Percentiles rank a stretch among this genome's conserved stretches.
phyloP scores from a whole-genome alignment of 1,140 invertebrate genomes.

The Latrodectus geometricus region DNA sequence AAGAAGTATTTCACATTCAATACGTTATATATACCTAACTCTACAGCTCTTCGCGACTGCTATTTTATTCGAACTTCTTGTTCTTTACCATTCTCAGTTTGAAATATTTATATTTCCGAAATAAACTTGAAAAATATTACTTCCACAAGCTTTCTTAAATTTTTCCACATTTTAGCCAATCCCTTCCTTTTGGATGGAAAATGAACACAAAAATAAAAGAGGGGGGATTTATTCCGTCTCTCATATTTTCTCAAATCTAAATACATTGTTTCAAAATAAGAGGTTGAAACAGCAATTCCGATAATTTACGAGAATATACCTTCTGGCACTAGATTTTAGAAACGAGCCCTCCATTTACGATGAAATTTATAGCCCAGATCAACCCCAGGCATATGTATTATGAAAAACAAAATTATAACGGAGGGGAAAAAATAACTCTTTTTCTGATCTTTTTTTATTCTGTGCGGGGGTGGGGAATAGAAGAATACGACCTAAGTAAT shows the following conservation, averaged over 20 bases:
- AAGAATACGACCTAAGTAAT: slow-evolving; percentile 39
- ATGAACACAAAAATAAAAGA: background rate
- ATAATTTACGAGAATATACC: slow-evolving; percentile 36
- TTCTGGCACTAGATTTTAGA: slow-evolving; percentile 28
- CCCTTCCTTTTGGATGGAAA: background rate
- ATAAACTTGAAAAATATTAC: background rate
- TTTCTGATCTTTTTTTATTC: slow-evolving; percentile 12
- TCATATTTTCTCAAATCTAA: background rate
- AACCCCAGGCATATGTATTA: slow-evolving; percentile 41
- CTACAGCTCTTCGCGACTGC: too few relatives aligned
- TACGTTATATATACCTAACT: too few relatives aligned
- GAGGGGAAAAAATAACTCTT: slow-evolving; percentile 14
- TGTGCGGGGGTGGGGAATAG: background rate
- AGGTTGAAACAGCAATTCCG: slow-evolving; percentile 28
- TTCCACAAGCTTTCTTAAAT: background rate
- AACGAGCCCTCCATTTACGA: slow-evolving; percentile 37
- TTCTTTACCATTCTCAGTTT: background rate
- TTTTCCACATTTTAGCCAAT: background rate
- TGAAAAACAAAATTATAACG: slow-evolving; percentile 26
- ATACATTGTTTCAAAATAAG: slow-evolving; percentile 52
- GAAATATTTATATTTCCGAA: background rate
- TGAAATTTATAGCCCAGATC: slow-evolving; percentile 43
- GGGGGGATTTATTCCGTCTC: background rate
- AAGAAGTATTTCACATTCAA: too few relatives aligned
- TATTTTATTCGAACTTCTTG: too few relatives aligned